A percentile compares a stretch with the other conserved stretches of the same genome.
These are phyloP conservation scores for Laticauda laticaudata DNA, from an alignment of 2,113 vertebrate species.

Conservation along the genomic window DNA sequence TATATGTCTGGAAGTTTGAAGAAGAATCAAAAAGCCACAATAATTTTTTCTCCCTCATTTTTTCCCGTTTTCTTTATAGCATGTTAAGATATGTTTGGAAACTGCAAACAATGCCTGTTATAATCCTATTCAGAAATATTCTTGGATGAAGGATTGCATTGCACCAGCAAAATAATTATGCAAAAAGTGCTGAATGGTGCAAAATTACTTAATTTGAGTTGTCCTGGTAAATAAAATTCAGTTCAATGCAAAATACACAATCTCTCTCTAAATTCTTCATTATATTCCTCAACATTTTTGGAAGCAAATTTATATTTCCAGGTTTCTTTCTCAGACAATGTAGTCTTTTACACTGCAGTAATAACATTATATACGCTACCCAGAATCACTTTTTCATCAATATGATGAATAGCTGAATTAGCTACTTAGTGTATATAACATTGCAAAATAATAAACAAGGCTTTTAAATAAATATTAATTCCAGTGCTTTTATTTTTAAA, in stretches of 20 bases:
- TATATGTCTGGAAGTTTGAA: background rate
- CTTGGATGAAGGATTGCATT: background rate
- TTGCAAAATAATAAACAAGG: background rate
- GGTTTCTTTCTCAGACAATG: background rate
- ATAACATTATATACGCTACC: background rate
- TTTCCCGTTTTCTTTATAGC: background rate
- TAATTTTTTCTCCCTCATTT: background rate
- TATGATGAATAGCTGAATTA: background rate
- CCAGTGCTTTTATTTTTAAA: background rate
- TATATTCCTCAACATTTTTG: background rate
- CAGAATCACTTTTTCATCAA: background rate
- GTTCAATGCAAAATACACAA: background rate
- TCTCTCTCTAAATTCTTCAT: background rate
- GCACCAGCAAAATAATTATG: background rate
- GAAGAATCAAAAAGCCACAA: background rate
- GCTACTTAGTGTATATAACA: background rate
- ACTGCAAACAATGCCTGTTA: background rate
- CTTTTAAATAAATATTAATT: background rate
- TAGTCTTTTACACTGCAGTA: background rate
- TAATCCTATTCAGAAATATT: background rate
- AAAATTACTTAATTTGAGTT: background rate
- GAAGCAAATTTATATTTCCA: background rate
- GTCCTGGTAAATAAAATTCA: background rate
- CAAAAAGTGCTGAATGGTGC: background rate
- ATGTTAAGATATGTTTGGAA: background rate